Conservation (phyloP, 2,113 vertebrate genomes). For the Lepus americanus region DNA sequence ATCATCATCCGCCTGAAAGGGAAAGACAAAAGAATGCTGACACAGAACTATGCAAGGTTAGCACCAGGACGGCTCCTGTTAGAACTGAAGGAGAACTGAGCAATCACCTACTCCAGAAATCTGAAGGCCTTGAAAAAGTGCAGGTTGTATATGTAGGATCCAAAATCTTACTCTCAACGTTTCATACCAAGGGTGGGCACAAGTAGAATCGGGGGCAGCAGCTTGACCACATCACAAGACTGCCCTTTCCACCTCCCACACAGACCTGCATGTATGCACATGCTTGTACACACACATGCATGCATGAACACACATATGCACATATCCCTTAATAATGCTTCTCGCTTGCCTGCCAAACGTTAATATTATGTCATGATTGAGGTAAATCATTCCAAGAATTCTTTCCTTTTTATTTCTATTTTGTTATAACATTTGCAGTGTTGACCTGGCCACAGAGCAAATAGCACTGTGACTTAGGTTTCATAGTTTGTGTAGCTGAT, state of each 20-base stretch:
- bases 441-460: background rate
- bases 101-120: background rate
- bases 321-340: background rate
- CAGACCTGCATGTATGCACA: accelerated
- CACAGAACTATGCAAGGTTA: background rate
- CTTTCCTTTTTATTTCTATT: background rate
- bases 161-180: background rate
- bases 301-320: background rate
- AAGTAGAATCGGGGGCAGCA: background rate
- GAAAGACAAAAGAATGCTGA: background rate
- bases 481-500: background rate
- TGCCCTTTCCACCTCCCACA: background rate
- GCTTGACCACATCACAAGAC: background rate
- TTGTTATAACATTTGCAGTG: background rate
- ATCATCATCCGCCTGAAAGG: background rate
- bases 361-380: background rate
- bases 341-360: background rate
- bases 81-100: background rate
- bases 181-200: background rate
- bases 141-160: background rate
- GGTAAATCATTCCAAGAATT: background rate
- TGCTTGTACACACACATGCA: accelerated
- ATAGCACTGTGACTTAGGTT: background rate
- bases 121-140: background rate
- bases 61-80: background rate